A percentile compares a stretch with the other conserved stretches of the same genome.
phyloP scores from a whole-genome alignment of 92 coral and sea anemone species.

The Zoanthus sociatus region DNA sequence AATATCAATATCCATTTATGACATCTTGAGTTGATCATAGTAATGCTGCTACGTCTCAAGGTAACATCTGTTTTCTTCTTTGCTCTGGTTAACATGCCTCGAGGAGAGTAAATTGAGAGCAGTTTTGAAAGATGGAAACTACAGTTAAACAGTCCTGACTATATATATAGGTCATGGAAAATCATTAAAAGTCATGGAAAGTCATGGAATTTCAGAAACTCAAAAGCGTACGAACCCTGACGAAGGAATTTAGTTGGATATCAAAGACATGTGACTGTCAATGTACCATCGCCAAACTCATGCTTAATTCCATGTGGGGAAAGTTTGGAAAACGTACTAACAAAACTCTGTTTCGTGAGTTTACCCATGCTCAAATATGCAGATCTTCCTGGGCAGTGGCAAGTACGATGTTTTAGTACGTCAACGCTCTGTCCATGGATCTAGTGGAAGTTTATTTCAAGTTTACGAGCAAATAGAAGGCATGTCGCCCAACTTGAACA shows the following conservation, averaged over 20 bases:
- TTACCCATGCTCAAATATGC: neutral
- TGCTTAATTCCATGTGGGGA: conserved; percentile 52
- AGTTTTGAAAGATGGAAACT: too few species aligned
- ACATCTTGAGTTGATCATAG: too few species aligned
- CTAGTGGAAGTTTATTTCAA: conserved; percentile 18
- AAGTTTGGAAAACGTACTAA: conserved; percentile 8
- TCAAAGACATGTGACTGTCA: neutral
- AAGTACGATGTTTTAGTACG: neutral
- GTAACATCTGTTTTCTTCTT: too few species aligned
- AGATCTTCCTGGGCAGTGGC: neutral
- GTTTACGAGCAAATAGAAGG: neutral
- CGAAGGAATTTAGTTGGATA: conserved; percentile 18
- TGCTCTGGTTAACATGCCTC: too few species aligned
- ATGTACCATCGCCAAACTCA: conserved; percentile 44
- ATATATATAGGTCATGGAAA: too few species aligned
- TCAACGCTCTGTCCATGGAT: conserved; percentile 1
- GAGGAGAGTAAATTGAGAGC: too few species aligned
- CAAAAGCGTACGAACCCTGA: neutral
- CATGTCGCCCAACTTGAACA: neutral
- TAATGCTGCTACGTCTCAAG: too few species aligned
- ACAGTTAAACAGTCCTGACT: too few species aligned
- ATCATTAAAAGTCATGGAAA: too few species aligned
- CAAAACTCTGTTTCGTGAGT: conserved; percentile 1
- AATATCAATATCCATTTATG: too few species aligned
- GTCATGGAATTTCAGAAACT: too few species aligned